Percentiles rank a stretch among this genome's conserved stretches.
These are phyloP conservation scores for Mus spicilegus DNA, from an alignment of 2,113 vertebrate species.

Conservation along the genomic window DNA sequence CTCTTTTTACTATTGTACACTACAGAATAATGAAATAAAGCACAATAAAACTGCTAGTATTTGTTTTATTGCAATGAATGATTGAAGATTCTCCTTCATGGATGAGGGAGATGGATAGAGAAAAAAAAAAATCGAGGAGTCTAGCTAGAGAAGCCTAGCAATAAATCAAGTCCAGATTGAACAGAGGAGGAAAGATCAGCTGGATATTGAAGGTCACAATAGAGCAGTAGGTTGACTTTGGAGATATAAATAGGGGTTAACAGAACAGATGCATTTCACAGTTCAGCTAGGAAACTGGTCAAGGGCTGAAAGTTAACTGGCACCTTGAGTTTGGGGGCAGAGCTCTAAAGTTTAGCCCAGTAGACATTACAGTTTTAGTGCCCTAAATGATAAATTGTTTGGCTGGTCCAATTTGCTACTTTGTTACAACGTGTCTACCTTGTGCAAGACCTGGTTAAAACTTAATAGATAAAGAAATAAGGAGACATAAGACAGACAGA, in stretches of 20 bases:
- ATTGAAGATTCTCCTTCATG: slow-evolving; percentile 53
- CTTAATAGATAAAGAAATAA: background rate
- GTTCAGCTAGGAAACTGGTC: slow-evolving; percentile 52
- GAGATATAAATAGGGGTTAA: slow-evolving; percentile 65
- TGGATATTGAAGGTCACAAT: slow-evolving; percentile 48
- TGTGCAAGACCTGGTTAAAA: slow-evolving; percentile 5
- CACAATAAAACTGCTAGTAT: slow-evolving; percentile 39
- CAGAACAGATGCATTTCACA: slow-evolving; percentile 45
- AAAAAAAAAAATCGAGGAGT: slow-evolving; percentile 6
- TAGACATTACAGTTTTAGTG: background rate
- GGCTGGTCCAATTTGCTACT: slow-evolving; percentile 5
- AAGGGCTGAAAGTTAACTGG: slow-evolving; percentile 47
- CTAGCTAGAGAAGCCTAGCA: background rate
- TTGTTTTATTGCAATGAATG: slow-evolving; percentile 32
- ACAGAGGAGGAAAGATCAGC: slow-evolving; percentile 30
- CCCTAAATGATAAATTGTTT: slow-evolving; percentile 48
- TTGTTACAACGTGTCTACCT: background rate
- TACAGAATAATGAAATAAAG: slow-evolving; percentile 39
- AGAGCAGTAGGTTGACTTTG: slow-evolving; percentile 48
- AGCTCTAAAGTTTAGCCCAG: slow-evolving; percentile 42
- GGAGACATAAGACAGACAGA: background rate
- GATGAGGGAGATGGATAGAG: slow-evolving; percentile 42
- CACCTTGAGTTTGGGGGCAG: background rate
- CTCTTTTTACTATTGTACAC: background rate
- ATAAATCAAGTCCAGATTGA: slow-evolving; percentile 67